Conservation (phyloP, 2,797 vertebrate species). For the Bradypus variegatus region DNA sequence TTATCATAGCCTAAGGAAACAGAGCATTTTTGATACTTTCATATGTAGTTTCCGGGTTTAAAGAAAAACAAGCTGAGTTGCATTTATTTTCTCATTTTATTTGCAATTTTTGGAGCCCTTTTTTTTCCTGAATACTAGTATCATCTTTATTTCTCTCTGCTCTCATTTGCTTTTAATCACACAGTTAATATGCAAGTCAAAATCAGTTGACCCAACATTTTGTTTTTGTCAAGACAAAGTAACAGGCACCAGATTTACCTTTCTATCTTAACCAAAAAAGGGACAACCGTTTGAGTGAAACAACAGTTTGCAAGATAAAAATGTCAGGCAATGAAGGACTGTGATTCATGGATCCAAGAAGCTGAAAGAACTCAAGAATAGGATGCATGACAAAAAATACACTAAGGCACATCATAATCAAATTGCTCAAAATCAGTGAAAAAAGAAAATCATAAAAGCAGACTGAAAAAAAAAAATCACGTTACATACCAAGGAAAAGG, state of each 20-base stretch:
- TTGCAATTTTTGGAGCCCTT: no score
- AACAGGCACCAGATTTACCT: not conserved
- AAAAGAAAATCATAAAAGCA: not conserved
- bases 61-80: no score
- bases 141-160: no score
- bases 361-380: not conserved
- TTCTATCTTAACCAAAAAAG: not conserved
- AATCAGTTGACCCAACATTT: not conserved
- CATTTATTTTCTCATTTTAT: no score
- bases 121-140: no score
- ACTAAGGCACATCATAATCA: not conserved
- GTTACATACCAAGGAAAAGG: not conserved
- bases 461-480: not conserved
- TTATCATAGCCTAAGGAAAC: not conserved
- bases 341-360: not conserved
- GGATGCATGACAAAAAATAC: not conserved
- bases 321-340: not conserved
- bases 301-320: not conserved
- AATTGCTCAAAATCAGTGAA: not conserved
- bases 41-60: no score
- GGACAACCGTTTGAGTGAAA: not conserved
- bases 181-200: not conserved
- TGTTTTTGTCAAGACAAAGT: not conserved
- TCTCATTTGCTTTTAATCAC: slow-evolving; percentile 16
- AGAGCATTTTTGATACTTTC: not conserved